Base-by-base conservation (phyloP, 2,113 vertebrate species). In the Corythaeola cristata region DNA sequence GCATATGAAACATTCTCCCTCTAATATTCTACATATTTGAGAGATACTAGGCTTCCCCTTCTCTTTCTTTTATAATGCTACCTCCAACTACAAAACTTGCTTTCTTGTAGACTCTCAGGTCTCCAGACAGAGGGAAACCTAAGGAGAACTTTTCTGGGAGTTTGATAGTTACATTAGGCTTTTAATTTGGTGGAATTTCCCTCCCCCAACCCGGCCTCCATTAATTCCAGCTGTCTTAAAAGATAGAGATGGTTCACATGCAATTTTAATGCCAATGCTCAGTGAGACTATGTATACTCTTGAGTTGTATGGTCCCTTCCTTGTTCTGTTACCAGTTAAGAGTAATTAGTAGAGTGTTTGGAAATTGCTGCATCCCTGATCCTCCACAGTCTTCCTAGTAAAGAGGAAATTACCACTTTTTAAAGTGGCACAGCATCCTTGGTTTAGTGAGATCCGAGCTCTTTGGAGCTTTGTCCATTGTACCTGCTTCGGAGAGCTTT, bases 131-230 rank as follows among this genome's bases (percentile, higher is more conserved):
- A 66, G 78, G 37, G 63, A 93, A 62, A 35, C 20, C 9, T 55
- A 63, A 52, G 64, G 18, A 52, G 24, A 66, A 3, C 15, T 86
- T 79, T 73, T 59, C 47, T 28, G 35, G 11, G 63, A 68, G 10
- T 60, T 49, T 68, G 44, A 23, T 52, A 37, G 30, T 85, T 88
- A 72, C 83, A 62, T 75, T 72, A 24, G 75, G 16, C 37, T 90
- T 82, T 77, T 58, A 30, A 71, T 71, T 74, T 58, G 18, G 21
- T 71, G 56, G 18, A 11, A 32, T 60, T 30, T 23, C 5, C 5
- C 9, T 11, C 14, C 20, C 26, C 5, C 26, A 44, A 12, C 30
- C 16, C 32, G 9, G 18, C 1, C 6, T 5, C 4, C 2, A 0
- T 58, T 66, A 77, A 71, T 85, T 74, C 21, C 26, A 83, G 6